phyloP scores from a whole-genome alignment of 2,797 vertebrate species.

The Pipistrellus kuhlii region DNA sequence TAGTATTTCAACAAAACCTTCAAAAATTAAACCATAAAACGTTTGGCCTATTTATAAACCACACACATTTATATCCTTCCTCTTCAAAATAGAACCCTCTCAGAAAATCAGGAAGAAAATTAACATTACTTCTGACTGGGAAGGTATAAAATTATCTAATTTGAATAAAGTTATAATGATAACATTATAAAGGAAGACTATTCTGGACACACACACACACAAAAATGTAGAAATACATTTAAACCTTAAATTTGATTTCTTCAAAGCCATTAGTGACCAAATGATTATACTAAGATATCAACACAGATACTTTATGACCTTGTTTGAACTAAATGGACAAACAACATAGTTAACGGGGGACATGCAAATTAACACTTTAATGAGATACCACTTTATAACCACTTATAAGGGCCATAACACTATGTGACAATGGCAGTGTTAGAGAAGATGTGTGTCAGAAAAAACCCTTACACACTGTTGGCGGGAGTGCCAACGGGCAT shows the following conservation, averaged over 20 bases:
- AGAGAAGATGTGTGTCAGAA: not conserved
- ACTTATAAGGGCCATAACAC: not conserved
- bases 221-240: slow-evolving; percentile 41
- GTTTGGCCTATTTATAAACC: slow-evolving; percentile 28
- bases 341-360: not conserved
- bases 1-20: slow-evolving; percentile 64
- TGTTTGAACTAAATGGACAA: not conserved
- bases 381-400: not conserved
- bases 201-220: not conserved
- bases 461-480: not conserved
- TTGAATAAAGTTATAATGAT: slow-evolving; percentile 14
- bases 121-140: slow-evolving; percentile 39
- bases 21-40: slow-evolving; percentile 54
- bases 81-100: slow-evolving; percentile 5
- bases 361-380: not conserved
- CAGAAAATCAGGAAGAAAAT: slow-evolving; percentile 43
- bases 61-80: not conserved
- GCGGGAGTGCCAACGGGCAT: not conserved
- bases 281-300: not conserved
- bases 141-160: slow-evolving; percentile 33
- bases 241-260: slow-evolving; percentile 53
- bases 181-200: slow-evolving; percentile 62
- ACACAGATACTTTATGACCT: not conserved
- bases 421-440: not conserved
- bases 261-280: slow-evolving; percentile 37